Evolutionary conservation across 2,113 vertebrate species (phyloP).

Genomic region (Planiliza haematocheilus): DNA sequence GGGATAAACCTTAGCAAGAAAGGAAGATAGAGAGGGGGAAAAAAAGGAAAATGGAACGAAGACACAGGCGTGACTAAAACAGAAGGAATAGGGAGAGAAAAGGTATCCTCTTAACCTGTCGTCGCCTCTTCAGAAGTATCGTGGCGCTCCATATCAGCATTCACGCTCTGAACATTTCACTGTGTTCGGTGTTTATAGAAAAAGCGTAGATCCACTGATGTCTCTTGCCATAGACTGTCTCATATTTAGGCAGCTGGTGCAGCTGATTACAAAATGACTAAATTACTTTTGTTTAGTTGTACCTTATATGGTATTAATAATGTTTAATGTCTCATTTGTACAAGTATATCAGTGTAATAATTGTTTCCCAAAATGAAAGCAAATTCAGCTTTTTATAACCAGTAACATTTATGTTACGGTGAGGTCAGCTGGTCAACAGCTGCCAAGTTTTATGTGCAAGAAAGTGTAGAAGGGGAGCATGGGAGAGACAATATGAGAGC

Average conservation of each 20-base stretch:
- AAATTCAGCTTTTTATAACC: slow-evolving; percentile 39
- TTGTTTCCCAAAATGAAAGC: slow-evolving; percentile 38
- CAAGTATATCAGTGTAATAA: slow-evolving; percentile 27
- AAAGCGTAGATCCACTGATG: slow-evolving; percentile 58
- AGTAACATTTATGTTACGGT: slow-evolving; percentile 48
- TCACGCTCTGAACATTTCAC: slow-evolving; percentile 60
- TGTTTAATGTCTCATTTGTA: slow-evolving; percentile 21
- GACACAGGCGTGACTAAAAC: slow-evolving; percentile 79
- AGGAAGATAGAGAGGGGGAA: slow-evolving; percentile 69
- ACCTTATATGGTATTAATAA: slow-evolving; percentile 2
- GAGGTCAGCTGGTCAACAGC: slow-evolving; percentile 56
- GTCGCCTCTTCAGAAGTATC: slow-evolving; percentile 67
- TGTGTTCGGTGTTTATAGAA: slow-evolving; percentile 67
- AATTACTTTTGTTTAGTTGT: slow-evolving; percentile 22
- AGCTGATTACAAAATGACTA: slow-evolving; percentile 61
- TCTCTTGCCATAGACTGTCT: slow-evolving; percentile 65
- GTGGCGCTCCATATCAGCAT: slow-evolving; percentile 60
- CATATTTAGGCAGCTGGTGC: slow-evolving; percentile 37
- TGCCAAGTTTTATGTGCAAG: slow-evolving; percentile 48
- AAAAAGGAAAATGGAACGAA: slow-evolving; percentile 71
- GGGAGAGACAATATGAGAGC: slow-evolving; percentile 14
- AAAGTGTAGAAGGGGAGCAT: background rate
- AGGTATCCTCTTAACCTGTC: slow-evolving; percentile 77
- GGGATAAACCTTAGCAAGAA: slow-evolving; percentile 80
- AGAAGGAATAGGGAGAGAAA: slow-evolving; percentile 68